Evolutionary conservation across 2,888 invertebrate genomes (phyloP).

Genomic region (Lapara coniferarum): DNA sequence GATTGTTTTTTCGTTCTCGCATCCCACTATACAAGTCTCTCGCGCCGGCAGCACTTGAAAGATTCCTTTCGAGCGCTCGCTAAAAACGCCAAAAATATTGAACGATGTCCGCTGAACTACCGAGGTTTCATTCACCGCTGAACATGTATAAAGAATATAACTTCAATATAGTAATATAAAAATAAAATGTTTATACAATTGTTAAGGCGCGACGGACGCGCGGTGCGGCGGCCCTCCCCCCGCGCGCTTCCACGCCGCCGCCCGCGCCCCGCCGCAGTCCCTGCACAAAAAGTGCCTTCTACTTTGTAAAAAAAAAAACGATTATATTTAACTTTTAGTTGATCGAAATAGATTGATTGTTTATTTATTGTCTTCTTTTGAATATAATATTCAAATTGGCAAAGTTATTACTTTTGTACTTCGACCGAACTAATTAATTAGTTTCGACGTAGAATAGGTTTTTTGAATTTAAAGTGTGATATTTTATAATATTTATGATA

Average conservation of each 20-base stretch:
- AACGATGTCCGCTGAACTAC: slow-evolving; percentile 68
- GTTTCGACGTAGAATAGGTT: slow-evolving; percentile 78
- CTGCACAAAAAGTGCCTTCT: slow-evolving; percentile 75
- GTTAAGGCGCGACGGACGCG: slow-evolving; percentile 44
- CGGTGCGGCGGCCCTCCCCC: slow-evolving; percentile 48
- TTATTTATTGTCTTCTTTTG: slow-evolving; percentile 82
- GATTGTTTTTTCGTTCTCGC: slow-evolving; percentile 75
- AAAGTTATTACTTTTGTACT: slow-evolving; percentile 81
- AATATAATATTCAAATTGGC: slow-evolving; percentile 80
- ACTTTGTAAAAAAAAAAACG: slow-evolving; percentile 79
- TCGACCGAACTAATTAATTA: slow-evolving; percentile 80
- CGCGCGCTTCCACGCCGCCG: slow-evolving; percentile 63
- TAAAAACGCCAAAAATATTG: slow-evolving; percentile 57
- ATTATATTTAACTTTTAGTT: slow-evolving; percentile 82
- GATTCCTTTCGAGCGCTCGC: slow-evolving; percentile 59
- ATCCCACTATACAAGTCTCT: slow-evolving; percentile 52
- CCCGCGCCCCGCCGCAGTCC: slow-evolving; percentile 52
- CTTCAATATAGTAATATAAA: slow-evolving; percentile 53
- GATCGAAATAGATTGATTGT: slow-evolving; percentile 79
- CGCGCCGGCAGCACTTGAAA: slow-evolving; percentile 53
- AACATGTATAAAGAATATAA: slow-evolving; percentile 63
- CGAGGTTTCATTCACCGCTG: slow-evolving; percentile 61
- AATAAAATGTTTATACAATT: slow-evolving; percentile 53
- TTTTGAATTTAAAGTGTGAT: slow-evolving; percentile 84
- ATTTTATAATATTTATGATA: slow-evolving; percentile 83